These are phyloP conservation scores for Theretra japonica DNA, from an alignment of 2,888 invertebrate species.

Conservation along the genomic window DNA sequence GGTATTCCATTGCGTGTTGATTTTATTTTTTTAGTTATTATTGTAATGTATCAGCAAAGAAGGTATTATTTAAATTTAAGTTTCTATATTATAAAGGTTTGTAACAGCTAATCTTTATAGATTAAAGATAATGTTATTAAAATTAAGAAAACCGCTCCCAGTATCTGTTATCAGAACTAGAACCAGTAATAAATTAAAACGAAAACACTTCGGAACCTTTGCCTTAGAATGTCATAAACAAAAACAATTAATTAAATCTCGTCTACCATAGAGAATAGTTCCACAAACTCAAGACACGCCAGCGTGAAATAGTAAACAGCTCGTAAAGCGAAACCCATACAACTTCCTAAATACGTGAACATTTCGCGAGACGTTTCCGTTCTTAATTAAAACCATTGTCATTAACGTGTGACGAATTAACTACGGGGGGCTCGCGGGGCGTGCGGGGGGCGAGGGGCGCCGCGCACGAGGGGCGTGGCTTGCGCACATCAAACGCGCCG, in stretches of 20 bases:
- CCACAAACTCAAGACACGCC: slow-evolving; percentile 35
- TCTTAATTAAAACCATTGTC: slow-evolving; percentile 81
- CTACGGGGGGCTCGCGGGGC: slow-evolving; percentile 59
- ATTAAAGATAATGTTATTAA: too few species aligned
- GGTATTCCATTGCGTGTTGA: too few species aligned
- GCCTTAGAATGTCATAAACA: slow-evolving; percentile 9
- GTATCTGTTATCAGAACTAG: too few species aligned
- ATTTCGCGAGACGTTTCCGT: slow-evolving; percentile 63
- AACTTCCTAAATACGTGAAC: slow-evolving; percentile 47
- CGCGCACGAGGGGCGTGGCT: slow-evolving; percentile 70
- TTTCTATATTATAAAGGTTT: too few species aligned
- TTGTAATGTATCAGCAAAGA: too few species aligned
- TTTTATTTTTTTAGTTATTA: too few species aligned
- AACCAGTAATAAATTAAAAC: neutral
- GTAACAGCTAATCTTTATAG: too few species aligned
- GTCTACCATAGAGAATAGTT: slow-evolving; percentile 22
- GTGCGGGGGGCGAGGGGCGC: slow-evolving; percentile 62
- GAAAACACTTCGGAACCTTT: neutral
- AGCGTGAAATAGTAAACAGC: slow-evolving; percentile 25
- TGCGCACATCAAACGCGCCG: slow-evolving; percentile 75
- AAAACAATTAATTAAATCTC: slow-evolving; percentile 11
- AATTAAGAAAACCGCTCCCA: too few species aligned
- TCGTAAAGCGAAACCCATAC: slow-evolving; percentile 30
- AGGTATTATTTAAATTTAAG: too few species aligned
- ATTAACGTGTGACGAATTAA: slow-evolving; percentile 81